Base-by-base conservation (phyloP, 2,888 invertebrate genomes). In the Melieria picta region DNA sequence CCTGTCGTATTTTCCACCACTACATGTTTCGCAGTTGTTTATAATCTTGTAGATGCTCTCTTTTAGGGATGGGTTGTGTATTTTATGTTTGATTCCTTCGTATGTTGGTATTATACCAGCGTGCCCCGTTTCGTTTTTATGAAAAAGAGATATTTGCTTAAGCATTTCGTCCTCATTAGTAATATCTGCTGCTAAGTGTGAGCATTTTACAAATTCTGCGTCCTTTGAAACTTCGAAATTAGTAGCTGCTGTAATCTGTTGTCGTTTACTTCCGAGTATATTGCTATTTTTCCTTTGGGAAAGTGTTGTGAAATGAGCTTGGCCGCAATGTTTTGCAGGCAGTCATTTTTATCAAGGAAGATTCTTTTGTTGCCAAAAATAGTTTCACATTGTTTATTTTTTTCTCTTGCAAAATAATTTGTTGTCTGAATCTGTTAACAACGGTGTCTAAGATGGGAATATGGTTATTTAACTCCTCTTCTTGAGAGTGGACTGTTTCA, bases 141-240 rank as follows among this genome's bases (percentile, higher is more conserved):
- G 63, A 47, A 63, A 63, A 46, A 45, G 45, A n/a, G 63, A 63
- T 45, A 63, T 63, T 13, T 63, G 50, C 5, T 45, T 64, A 48
- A 46, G 45, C 46, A 64, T n/a, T 5, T 64, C 64, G 64, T 46
- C 50, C 48, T 64, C 64, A 30, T 65, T 30, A 30, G 48, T 50
- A 13, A 65, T 65, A 50, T 65, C 65, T 55, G 50, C 9, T 52
- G 55, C 65, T n/a, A 65, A 65, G 42, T 65, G 52, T n/a, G 65
- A 65, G 50, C 55, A 65, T 11, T 50, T 64, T 64, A 64, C 64
- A 13, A 64, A 64, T 47, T 16, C 16, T 16, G 16, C 16, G 16
- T 16, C 16, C 2, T 16, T 16, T 16, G 16, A 16, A 16, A 16
- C 1, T 16, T 16, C 16, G 16, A 16, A 16, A 16, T 16, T 16